Percentiles rank a stretch among this genome's conserved stretches.
Conservation (phyloP, 2,888 invertebrate species). For the Polydrusus tereticollis region DNA sequence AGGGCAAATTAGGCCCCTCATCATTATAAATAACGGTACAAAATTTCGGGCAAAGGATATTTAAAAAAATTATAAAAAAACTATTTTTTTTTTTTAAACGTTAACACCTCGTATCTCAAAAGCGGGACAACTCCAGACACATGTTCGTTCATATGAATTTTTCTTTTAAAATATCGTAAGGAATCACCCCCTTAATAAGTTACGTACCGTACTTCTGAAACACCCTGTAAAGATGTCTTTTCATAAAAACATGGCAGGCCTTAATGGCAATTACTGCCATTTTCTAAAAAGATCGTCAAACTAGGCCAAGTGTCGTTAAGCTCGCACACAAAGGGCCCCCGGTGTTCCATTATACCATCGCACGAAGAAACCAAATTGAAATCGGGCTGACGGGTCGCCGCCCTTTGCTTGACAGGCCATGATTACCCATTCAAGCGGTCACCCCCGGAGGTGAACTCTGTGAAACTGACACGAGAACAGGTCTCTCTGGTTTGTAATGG, state of each 20-base stretch:
- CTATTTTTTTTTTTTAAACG: no score
- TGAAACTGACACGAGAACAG: constrained; percentile 18
- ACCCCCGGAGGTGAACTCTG: constrained; percentile 16
- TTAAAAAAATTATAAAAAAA: no score
- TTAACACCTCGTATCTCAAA: no score
- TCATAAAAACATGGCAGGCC: no score
- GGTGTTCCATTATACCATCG: constrained; percentile 10
- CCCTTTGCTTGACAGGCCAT: constrained; percentile 15
- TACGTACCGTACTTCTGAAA: neutral
- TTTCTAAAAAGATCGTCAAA: neutral
- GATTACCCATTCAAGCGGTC: constrained; percentile 17
- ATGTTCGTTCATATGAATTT: no score
- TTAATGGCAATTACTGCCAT: neutral
- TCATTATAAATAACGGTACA: no score
- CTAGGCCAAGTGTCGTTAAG: constrained; percentile 1
- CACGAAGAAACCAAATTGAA: constrained; percentile 14
- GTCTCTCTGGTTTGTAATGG: neutral
- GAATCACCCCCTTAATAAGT: neutral
- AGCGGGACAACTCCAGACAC: no score
- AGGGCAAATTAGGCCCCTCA: no score
- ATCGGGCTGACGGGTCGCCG: constrained; percentile 15
- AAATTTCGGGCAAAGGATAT: no score
- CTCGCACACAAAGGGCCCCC: neutral
- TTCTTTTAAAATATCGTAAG: no score
- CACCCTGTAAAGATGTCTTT: no score